Conservation (phyloP, 2,888 invertebrate species). For the Yponomeuta sedellus region DNA sequence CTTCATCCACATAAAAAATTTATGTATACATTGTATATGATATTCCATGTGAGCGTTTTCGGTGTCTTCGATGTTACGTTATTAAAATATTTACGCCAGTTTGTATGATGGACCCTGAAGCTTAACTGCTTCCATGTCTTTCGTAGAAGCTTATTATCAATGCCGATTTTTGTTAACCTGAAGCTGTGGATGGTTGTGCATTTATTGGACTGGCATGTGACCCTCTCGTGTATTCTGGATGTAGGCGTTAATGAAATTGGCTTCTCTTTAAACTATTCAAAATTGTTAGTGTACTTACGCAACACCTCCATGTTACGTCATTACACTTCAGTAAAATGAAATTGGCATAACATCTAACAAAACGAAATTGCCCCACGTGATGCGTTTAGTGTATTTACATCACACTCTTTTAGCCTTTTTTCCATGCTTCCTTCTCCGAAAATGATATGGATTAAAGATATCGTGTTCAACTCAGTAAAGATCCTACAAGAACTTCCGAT, state of each 20-base stretch:
- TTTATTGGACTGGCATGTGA: conserved; percentile 10
- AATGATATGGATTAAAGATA: no score
- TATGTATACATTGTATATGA: no score
- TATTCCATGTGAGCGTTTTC: background rate
- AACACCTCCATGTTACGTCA: conserved; percentile 32
- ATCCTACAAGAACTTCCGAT: no score
- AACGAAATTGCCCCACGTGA: conserved; percentile 29
- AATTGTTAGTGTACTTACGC: conserved; percentile 36
- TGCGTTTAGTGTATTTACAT: conserved; percentile 24
- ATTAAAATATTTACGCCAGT: background rate
- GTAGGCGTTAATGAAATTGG: conserved; percentile 31
- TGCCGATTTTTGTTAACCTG: background rate
- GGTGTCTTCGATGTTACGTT: background rate
- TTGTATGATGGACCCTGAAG: background rate
- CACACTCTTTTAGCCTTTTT: conserved; percentile 41
- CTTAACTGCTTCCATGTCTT: background rate
- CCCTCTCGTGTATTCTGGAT: conserved; percentile 48
- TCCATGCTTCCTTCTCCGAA: background rate
- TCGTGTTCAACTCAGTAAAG: no score
- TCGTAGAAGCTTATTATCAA: background rate
- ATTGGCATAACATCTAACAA: conserved; percentile 44
- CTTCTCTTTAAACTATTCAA: conserved; percentile 25
- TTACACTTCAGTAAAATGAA: conserved; percentile 32
- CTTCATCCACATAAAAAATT: background rate
- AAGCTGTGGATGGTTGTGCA: conserved; percentile 5